These are phyloP conservation scores for Syngnathus typhle DNA, from an alignment of 2,113 vertebrate species.

Conservation along the genomic window DNA sequence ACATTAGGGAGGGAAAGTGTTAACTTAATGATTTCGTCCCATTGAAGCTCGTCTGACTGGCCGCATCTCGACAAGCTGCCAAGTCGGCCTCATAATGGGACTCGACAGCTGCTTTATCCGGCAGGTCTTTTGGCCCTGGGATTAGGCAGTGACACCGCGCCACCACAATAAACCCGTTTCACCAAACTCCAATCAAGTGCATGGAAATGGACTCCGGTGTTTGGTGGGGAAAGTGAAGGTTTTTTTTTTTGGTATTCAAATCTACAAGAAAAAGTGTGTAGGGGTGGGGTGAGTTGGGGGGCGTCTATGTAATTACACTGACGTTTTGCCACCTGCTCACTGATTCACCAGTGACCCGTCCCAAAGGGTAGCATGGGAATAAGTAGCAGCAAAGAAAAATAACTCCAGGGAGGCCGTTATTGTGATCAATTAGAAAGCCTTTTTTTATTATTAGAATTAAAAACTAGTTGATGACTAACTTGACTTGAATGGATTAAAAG, in stretches of 20 bases:
- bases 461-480: background rate
- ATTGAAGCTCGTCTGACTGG: slow-evolving; percentile 79
- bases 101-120: slow-evolving; percentile 80
- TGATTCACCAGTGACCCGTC: slow-evolving; percentile 97
- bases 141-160: slow-evolving; percentile 78
- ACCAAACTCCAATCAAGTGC: slow-evolving; percentile 75
- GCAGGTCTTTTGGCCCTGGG: slow-evolving; percentile 73
- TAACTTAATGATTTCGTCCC: slow-evolving; percentile 87
- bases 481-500: background rate
- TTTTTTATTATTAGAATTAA: background rate
- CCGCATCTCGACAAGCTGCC: slow-evolving; percentile 81
- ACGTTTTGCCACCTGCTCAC: slow-evolving; percentile 92
- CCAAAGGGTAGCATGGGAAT: slow-evolving; percentile 99
- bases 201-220: slow-evolving; percentile 71
- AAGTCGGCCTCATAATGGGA: slow-evolving; percentile 78
- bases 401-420: slow-evolving; percentile 45
- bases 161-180: slow-evolving; percentile 73
- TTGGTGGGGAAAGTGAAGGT: background rate
- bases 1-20: slow-evolving; percentile 83
- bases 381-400: slow-evolving; percentile 72
- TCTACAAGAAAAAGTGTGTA: slow-evolving; percentile 71
- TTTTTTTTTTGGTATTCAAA: slow-evolving; percentile 69
- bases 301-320: slow-evolving; percentile 85
- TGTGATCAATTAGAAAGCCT: background rate
- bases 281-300: slow-evolving; percentile 62